These are phyloP conservation scores for Nothobranchius furzeri DNA, from an alignment of 2,113 vertebrate species.

Conservation along the genomic window DNA sequence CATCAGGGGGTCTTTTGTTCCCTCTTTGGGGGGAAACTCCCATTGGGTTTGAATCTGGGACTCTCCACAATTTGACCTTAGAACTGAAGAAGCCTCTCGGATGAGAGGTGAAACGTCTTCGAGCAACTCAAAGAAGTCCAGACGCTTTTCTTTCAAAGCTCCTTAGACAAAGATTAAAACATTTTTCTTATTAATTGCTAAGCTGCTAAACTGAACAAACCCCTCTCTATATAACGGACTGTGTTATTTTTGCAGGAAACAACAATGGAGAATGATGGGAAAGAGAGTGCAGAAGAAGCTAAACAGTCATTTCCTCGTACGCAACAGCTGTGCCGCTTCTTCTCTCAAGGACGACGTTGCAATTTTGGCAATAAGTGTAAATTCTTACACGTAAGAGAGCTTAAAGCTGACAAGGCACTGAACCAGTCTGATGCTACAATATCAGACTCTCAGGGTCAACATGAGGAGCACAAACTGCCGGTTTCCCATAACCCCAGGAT, in stretches of 20 bases:
- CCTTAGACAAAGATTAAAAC: no score
- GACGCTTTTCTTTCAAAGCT: no score
- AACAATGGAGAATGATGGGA: conserved; percentile 43
- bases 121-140: no score
- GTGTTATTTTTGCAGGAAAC: conserved; percentile 23
- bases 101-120: no score
- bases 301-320: conserved; percentile 9
- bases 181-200: no score
- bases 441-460: conserved; percentile 4
- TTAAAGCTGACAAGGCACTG: neutral
- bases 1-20: no score
- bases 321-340: conserved; percentile 77
- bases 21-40: no score
- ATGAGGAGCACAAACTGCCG: conserved; percentile 3
- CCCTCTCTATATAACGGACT: neutral
- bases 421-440: neutral
- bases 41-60: no score
- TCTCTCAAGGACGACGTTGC: conserved; percentile 78
- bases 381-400: conserved; percentile 74
- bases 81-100: no score
- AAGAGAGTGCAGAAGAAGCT: conserved; percentile 10
- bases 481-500: conserved; percentile 2
- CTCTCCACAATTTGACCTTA: no score
- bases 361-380: conserved; percentile 78
- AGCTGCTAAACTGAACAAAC: neutral